Percentiles rank a stretch among this genome's conserved stretches.
phyloP scores from a whole-genome alignment of 35 echinoderm and acorn worm genomes.

The Amphiura filiformis region DNA sequence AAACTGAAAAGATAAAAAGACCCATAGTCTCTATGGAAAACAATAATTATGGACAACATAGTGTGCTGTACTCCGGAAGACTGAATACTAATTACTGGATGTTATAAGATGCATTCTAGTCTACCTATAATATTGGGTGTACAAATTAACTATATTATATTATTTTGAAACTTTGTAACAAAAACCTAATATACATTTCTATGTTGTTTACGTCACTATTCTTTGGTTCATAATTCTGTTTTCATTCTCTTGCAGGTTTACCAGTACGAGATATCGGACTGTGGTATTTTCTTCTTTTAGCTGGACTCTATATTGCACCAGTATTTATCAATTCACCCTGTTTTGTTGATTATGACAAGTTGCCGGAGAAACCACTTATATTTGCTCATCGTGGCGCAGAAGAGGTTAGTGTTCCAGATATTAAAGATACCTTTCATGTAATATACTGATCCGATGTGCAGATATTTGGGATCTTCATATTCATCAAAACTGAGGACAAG shows the following conservation, averaged over 20 bases:
- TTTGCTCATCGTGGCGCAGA: conserved; percentile 81
- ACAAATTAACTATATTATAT: no score
- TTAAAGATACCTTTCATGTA: not conserved
- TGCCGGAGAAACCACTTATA: conserved; percentile 54
- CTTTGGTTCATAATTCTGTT: not conserved
- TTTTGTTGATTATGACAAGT: conserved; percentile 58
- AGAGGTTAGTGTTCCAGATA: conserved; percentile 33
- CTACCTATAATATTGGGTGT: no score
- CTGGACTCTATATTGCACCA: conserved; percentile 57
- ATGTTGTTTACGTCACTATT: no score
- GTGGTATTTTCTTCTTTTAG: conserved; percentile 69
- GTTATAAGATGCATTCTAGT: no score
- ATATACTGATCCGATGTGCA: not conserved
- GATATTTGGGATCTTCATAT: not conserved
- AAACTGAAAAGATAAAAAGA: no score
- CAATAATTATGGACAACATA: no score
- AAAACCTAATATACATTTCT: no score
- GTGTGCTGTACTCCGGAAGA: no score
- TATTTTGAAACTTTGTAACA: no score
- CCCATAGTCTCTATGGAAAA: no score
- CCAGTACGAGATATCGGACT: conserved; percentile 50
- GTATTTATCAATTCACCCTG: conserved; percentile 82
- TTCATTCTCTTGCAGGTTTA: conserved; percentile 21
- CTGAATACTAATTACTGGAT: no score
- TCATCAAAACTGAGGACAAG: not conserved